A percentile compares a stretch with the other conserved stretches of the same genome.
Evolutionary conservation across 2,113 vertebrate species (phyloP).

Genomic region (Semnornis frantzii): DNA sequence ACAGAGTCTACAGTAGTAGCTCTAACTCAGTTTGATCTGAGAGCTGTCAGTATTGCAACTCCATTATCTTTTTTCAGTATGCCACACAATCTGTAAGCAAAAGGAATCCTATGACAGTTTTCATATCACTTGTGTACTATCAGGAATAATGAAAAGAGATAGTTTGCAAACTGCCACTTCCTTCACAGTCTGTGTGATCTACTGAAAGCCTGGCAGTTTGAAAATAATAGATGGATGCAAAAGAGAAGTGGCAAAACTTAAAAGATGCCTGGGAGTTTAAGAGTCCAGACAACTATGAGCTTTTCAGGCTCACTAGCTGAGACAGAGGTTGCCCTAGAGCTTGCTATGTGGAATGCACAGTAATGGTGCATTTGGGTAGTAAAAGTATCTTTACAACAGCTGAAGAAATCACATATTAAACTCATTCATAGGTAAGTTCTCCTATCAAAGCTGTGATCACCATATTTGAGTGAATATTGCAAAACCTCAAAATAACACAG

Average conservation of each 20-base stretch:
- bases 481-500: neutral
- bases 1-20: neutral
- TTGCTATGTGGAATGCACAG: neutral
- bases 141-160: neutral
- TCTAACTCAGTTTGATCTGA: neutral
- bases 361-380: neutral
- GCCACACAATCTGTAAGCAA: neutral
- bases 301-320: neutral
- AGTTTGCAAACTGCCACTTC: neutral
- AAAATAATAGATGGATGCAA: neutral
- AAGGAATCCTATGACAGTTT: neutral
- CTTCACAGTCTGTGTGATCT: neutral
- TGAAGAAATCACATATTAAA: neutral
- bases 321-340: neutral
- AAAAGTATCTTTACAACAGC: neutral
- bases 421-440: neutral
- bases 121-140: neutral
- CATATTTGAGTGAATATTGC: neutral
- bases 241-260: neutral
- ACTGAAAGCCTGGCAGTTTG: neutral
- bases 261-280: neutral
- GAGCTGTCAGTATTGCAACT: neutral
- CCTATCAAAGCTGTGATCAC: neutral
- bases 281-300: neutral
- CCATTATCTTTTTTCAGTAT: neutral